These are phyloP conservation scores for Marasmarcha lunaedactyla DNA, from an alignment of 2,888 invertebrate species.

Conservation along the genomic window DNA sequence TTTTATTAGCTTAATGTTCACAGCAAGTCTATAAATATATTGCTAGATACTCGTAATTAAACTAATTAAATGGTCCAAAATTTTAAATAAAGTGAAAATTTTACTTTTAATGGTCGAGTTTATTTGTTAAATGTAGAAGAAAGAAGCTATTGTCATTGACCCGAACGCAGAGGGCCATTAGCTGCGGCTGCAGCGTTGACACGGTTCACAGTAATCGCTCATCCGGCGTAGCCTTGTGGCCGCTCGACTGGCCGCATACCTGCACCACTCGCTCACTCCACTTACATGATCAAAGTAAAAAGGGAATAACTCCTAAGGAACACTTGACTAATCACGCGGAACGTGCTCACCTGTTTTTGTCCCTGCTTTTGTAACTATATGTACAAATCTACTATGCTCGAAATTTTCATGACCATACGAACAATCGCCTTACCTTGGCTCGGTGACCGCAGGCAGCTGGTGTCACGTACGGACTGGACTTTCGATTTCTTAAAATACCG, in stretches of 20 bases:
- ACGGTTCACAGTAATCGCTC: conserved; percentile 53
- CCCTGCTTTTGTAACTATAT: too few relatives aligned
- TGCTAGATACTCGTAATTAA: too few relatives aligned
- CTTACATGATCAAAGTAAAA: not conserved
- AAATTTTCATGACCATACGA: too few relatives aligned
- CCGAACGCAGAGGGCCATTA: conserved; percentile 8
- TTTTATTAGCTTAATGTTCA: too few relatives aligned
- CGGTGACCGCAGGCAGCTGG: conserved; percentile 43
- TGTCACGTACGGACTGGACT: conserved; percentile 36
- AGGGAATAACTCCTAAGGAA: conserved; percentile 2
- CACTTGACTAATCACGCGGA: not conserved
- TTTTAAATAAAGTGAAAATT: too few relatives aligned
- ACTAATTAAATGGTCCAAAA: too few relatives aligned
- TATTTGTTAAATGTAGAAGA: too few relatives aligned
- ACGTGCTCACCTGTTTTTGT: too few relatives aligned
- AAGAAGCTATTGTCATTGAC: conserved; percentile 21
- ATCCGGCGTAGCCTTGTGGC: conserved; percentile 48
- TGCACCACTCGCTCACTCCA: conserved; percentile 6
- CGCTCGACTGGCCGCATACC: conserved; percentile 18
- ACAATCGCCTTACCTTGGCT: conserved; percentile 4
- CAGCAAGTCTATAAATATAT: too few relatives aligned
- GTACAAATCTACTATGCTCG: too few relatives aligned
- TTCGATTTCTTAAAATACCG: conserved; percentile 45
- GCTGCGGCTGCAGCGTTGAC: conserved; percentile 43
- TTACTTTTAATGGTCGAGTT: too few relatives aligned